phyloP scores from a whole-genome alignment of 53 echinoderm and acorn worm species.

The Stichopus horrens region DNA sequence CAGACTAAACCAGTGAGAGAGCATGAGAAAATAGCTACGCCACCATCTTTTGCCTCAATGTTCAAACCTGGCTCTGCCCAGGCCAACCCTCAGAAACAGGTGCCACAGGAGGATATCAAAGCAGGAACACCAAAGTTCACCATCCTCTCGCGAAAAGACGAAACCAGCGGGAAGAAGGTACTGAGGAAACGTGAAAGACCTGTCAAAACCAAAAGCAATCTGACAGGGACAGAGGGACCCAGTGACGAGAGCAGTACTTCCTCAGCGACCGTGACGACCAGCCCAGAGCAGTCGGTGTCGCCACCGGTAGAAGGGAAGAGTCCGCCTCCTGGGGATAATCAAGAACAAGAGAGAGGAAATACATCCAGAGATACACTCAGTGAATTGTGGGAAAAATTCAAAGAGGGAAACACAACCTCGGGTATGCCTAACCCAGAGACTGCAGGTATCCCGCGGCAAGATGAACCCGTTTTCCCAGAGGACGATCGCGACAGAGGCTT shows the following conservation, averaged over 20 bases:
- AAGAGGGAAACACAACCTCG: not conserved
- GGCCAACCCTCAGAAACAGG: slow-evolving; percentile 6
- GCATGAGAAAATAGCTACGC: not conserved
- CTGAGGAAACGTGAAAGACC: slow-evolving; percentile 31
- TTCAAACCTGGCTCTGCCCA: slow-evolving; percentile 19
- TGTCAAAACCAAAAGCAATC: slow-evolving; percentile 2
- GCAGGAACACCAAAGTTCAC: slow-evolving; percentile 18
- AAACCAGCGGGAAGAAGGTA: slow-evolving; percentile 27
- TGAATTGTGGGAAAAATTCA: slow-evolving; percentile 36
- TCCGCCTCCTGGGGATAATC: not conserved
- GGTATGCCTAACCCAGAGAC: not conserved
- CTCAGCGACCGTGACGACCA: not conserved
- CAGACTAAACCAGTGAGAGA: not conserved
- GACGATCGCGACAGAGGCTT: not conserved
- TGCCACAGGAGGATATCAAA: slow-evolving; percentile 11
- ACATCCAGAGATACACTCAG: not conserved
- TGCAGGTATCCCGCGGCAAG: not conserved
- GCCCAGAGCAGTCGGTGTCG: slow-evolving; percentile 28
- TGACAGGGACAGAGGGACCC: not conserved
- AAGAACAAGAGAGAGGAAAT: not conserved
- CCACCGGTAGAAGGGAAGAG: not conserved
- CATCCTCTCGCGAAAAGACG: slow-evolving; percentile 21
- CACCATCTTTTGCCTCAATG: slow-evolving; percentile 37
- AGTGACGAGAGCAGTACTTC: slow-evolving; percentile 40
- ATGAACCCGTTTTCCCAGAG: not conserved